Evolutionary conservation across 2,113 vertebrate species (phyloP), one percentile per base, ranked within the genome.

Genomic region (Gopherus evgoodei): DNA sequence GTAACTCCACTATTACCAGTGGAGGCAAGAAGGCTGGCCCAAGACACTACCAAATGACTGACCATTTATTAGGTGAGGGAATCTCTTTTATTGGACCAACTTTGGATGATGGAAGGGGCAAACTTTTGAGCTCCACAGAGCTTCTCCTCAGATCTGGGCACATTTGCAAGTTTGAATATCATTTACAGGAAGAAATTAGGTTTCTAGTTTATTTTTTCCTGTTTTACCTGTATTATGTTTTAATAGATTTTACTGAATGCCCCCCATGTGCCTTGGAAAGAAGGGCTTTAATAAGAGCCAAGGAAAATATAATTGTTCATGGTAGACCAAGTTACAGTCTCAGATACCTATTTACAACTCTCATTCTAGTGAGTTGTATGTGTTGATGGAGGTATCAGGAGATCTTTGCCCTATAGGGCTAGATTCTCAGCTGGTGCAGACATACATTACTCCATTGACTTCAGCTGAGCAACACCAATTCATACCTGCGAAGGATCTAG

Each of bases 201-300:
- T 83, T 93, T 87, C 93, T 42, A 57, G 93, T 91, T 96, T 94
- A 88, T 95, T 95, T 96, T 16, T n/a, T 94, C 86, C 94, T 91
- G 53, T 87, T 86, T 93, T 75, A 94, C 93, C 24, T 94, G 95
- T 75, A 95, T 90, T 93, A 83, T 31, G 24, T 95, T 96, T 94
- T 91, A 96, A 92, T 91, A 83, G 62, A 92, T 94, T 95, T 94
- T 53, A 56, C 50, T 92, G 52, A 52, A 83, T 13, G 25, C 25
- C 24, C 38, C 22, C 11, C 3, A 2, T 4, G 11, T 47, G 3
- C 75, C 75, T 44, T 78, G 12, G 22, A 47, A 56, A 85, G 91
- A 62, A 44, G 53, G 22, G 81, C 17, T 93, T 91, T 2, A 88
- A 92, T 59, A 72, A 90, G 35, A 72, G 65, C 17, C 65, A 21